Evolutionary conservation across 2,888 invertebrate genomes (phyloP), one percentile per base, ranked within the genome.

Genomic region (Candidula unifasciata): DNA sequence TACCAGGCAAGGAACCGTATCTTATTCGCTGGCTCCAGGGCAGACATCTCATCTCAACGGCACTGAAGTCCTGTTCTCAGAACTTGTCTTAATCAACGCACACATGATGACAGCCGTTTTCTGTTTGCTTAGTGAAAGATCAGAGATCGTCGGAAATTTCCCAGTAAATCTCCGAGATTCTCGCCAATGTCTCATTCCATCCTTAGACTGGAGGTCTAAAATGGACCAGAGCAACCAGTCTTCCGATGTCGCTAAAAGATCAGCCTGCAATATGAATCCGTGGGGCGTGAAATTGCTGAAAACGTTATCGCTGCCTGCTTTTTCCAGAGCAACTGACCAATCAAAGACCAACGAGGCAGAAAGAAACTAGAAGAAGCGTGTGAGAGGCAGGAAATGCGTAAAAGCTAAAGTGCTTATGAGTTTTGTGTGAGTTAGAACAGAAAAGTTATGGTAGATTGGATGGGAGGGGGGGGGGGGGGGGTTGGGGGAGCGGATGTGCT

Each of bases 261-360:
- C 54, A n/a, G 60, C 60, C 73, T 37, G 74, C 81, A 82, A 82
- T 82, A 82, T 64, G 76, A 66, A 52, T 35, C 44, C 33, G 52
- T 21, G n/a, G 30, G 33, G 44, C 74, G 44, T 76, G 76, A 74
- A 82, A 76, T 82, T 82, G 76, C 82, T 76, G 82, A 44, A 82
- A 82, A 37, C 60, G 44, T 74, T 66, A n/a, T 82, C 52, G 64
- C 44, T 66, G 33, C n/a, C 33, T 33, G 80, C 80, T 57, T 44
- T 69, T 69, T 80, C 80, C 80, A 8, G 80, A 54, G 54, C 69
- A 80, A 80, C 80, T 80, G 80, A 80, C 80, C 80, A 68, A 80
- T 64, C 24, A 57, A 69, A 80, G 80, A 68, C 69, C 80, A 69
- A 69, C 66, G 80, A 24, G 54, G 80, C 80, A 30, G 54, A 52